These are phyloP conservation scores for Phacellophora camtschatica DNA, from an alignment of 30 jellyfish, hydroid and myxozoan species.

Conservation along the genomic window DNA sequence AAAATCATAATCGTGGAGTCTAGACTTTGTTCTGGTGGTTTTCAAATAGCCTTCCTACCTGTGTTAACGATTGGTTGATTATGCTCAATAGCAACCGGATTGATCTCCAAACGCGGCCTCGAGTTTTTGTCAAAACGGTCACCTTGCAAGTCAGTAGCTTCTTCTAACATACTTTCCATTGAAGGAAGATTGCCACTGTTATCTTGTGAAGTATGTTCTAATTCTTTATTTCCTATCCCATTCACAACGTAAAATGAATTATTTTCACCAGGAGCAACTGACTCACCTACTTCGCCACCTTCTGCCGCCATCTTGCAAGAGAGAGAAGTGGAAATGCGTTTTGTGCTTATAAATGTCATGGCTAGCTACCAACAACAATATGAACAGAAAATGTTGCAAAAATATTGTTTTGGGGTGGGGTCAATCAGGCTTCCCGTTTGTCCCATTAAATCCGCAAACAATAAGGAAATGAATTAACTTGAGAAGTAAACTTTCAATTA, in stretches of 20 bases:
- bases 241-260: conserved; percentile 34
- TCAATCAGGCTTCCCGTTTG: no score
- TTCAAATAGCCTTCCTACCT: conserved; percentile 43
- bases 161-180: conserved; percentile 97
- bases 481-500: no score
- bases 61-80: conserved; percentile 9
- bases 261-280: conserved; percentile 5
- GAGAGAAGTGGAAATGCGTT: neutral
- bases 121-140: conserved; percentile 62
- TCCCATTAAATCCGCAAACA: no score
- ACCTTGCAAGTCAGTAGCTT: conserved; percentile 94
- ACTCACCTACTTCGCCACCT: conserved; percentile 56
- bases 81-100: conserved; percentile 6
- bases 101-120: conserved; percentile 55
- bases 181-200: conserved; percentile 57
- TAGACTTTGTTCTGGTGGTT: neutral
- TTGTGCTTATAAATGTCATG: neutral
- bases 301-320: conserved; percentile 57
- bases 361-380: no score
- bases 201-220: neutral
- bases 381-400: no score
- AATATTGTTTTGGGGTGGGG: no score
- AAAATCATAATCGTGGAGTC: neutral
- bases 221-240: conserved; percentile 50
- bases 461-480: no score